phyloP scores from a whole-genome alignment of 1,140 invertebrate genomes.

The Cyrtorhinus lividipennis region DNA sequence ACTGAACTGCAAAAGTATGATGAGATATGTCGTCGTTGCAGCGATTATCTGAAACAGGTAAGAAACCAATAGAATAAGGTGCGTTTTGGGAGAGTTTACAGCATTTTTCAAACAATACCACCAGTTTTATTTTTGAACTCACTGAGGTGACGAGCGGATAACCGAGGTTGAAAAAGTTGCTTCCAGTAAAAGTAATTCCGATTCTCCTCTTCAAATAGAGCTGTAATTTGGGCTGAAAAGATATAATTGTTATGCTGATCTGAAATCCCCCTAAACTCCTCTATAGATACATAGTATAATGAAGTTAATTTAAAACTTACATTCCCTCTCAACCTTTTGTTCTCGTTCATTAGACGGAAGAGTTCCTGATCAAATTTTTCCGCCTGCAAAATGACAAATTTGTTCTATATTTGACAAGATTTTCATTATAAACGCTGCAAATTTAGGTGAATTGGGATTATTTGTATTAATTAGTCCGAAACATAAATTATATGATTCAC shows the following conservation, averaged over 20 bases:
- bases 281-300: no score
- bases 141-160: neutral
- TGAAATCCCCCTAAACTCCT: no score
- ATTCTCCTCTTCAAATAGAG: neutral
- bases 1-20: neutral
- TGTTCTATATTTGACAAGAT: no score
- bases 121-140: neutral
- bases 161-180: neutral
- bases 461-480: no score
- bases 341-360: neutral
- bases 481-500: no score
- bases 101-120: neutral
- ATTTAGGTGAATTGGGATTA: no score
- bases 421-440: no score
- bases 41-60: neutral
- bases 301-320: neutral
- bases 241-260: no score
- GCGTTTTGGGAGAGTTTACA: no score
- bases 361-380: neutral
- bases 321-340: neutral
- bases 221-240: neutral
- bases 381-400: neutral
- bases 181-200: neutral
- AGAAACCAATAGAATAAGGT: no score
- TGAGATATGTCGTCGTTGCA: neutral